Base-by-base conservation (phyloP, 2,797 vertebrate genomes). In the Lemur catta region DNA sequence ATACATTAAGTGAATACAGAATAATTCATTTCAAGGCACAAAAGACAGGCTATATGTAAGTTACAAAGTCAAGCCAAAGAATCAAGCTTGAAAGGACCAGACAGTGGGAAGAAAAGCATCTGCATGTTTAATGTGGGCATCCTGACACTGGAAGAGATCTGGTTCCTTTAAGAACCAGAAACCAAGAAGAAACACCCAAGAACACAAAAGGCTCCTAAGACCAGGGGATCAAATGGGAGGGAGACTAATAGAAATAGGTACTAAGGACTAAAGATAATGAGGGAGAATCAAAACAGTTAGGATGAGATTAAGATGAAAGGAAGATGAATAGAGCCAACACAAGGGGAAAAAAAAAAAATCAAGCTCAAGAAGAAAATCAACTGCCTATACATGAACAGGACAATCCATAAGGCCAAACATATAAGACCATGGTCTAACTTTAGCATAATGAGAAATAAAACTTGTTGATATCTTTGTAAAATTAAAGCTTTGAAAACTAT, bases 291-390 rank as follows among this genome's bases (percentile, higher is more conserved):
- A 78, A 69, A 35, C 81, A 71, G 15, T 85, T 63, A 74, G 72
- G 41, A 46, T 81, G 93, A 84, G 35, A 78, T 30, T 76, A 90
- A 89, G 67, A 94, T 8, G 48, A 94, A 96, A 91, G 33, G 26
- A 94, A 69, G 63, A 84, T 14, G 55, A n/a, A 72, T 4, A 93
- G 24, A 86, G 28, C 22, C 28, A 35, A 28, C 38, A 81, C 10
- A 74, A 28, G 33, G 17, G 24, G 22, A 1, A 9, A 69, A n/a
- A 46, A 43, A 59, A 33, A 38, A 41, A 71, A 90, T 76, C 4
- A 76, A 93, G 52, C 79, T 69, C 30, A 89, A 87, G 71, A 95
- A 81, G 71, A 26, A 95, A 96, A 87, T 61, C 74, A 93, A 84
- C n/a, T 33, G 15, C 84, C 85, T 41, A 91, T 90, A 94, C 7